Evolutionary conservation across 2,797 vertebrate genomes (phyloP).

Genomic region (Gallinago nigripennis): DNA sequence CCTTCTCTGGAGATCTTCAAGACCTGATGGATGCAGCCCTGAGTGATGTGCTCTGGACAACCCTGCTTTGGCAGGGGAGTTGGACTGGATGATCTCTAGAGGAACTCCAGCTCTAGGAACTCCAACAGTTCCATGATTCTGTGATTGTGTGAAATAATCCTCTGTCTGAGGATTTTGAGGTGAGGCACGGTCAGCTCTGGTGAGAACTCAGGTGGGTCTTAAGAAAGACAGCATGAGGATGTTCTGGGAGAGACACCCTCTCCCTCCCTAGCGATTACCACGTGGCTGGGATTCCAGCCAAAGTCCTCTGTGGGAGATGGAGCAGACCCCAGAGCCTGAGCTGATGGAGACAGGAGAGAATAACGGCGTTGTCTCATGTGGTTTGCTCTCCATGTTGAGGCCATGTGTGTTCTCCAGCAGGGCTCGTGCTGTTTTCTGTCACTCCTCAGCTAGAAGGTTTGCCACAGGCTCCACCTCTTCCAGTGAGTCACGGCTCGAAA

Average conservation of each 20-base stretch:
- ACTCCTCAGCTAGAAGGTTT: neutral
- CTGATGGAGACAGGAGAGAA: neutral
- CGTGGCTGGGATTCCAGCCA: neutral
- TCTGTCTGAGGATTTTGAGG: neutral
- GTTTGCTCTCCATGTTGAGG: neutral
- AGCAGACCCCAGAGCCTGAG: neutral
- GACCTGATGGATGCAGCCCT: too few relatives aligned
- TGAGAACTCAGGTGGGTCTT: neutral
- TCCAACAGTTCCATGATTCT: too few relatives aligned
- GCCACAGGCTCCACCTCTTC: neutral
- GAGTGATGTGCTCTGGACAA: too few relatives aligned
- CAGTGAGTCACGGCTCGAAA: neutral
- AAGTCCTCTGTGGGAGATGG: neutral
- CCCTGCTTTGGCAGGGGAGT: too few relatives aligned
- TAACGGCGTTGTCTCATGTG: neutral
- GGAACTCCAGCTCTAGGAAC: too few relatives aligned
- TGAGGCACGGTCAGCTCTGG: accelerated
- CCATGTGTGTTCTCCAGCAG: neutral
- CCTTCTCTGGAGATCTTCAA: too few relatives aligned
- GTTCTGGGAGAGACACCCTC: neutral
- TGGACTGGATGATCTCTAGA: too few relatives aligned
- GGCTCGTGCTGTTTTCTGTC: neutral
- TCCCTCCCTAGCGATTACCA: accelerated
- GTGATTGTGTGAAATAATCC: neutral
- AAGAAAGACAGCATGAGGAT: neutral